Conservation (phyloP, 2,888 invertebrate species). For the Camptogramma bilineatum region DNA sequence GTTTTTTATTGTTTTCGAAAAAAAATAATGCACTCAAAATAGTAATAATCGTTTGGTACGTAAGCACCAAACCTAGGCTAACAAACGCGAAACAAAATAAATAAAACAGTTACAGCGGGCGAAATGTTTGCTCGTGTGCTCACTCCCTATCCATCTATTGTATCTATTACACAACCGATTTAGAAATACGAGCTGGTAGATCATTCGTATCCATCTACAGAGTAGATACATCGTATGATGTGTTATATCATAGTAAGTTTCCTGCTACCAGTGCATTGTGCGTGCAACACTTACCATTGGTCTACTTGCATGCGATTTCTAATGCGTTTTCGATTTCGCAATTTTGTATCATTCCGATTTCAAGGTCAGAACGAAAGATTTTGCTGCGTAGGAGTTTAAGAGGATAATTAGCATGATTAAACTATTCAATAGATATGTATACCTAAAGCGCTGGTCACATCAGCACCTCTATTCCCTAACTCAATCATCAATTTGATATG, state of each 20-base stretch:
- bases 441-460: too few species aligned
- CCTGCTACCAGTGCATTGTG: conserved; percentile 20
- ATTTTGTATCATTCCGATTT: conserved; percentile 2
- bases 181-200: conserved; percentile 10
- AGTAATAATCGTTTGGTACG: too few species aligned
- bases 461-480: too few species aligned
- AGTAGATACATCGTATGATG: conserved; percentile 20
- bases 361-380: conserved; percentile 8
- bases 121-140: background rate
- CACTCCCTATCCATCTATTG: background rate
- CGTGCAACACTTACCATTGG: conserved; percentile 14
- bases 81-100: background rate
- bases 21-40: too few species aligned
- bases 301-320: conserved; percentile 17
- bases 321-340: conserved; percentile 10
- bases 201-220: conserved; percentile 8
- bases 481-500: too few species aligned
- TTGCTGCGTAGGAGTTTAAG: background rate
- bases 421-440: too few species aligned
- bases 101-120: background rate
- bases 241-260: conserved; percentile 27
- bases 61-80: too few species aligned
- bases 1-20: too few species aligned
- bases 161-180: conserved; percentile 10
- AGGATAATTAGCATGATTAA: background rate